These are phyloP conservation scores for Rhadinocentrus ornatus DNA, from an alignment of 2,797 vertebrate species.

Conservation along the genomic window DNA sequence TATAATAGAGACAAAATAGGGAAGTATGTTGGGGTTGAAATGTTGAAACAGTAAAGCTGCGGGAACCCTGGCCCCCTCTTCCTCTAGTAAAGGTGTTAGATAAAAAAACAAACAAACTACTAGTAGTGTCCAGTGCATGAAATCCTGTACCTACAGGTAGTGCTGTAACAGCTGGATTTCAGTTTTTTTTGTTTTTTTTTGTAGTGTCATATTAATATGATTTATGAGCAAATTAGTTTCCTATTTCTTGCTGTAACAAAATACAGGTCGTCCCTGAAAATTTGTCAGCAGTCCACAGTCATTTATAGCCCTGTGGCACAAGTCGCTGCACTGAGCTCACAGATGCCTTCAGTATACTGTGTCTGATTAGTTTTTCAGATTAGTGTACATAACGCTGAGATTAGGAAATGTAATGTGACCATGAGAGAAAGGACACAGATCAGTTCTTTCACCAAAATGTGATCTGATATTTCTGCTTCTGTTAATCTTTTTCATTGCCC, in stretches of 20 bases:
- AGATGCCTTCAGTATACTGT: slow-evolving; percentile 41
- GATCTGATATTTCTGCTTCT: slow-evolving; percentile 2
- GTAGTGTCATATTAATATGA: slow-evolving; percentile 43
- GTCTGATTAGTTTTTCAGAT: slow-evolving; percentile 59
- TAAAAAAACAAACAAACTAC: background rate
- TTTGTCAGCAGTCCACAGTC: slow-evolving; percentile 46
- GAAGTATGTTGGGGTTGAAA: background rate
- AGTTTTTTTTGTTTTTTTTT: background rate
- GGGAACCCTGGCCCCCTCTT: background rate
- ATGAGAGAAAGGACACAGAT: background rate
- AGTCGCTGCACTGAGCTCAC: slow-evolving; percentile 20
- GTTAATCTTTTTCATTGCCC: background rate
- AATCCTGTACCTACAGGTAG: background rate
- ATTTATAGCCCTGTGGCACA: slow-evolving; percentile 28
- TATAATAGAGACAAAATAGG: background rate
- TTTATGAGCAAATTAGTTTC: slow-evolving; percentile 40
- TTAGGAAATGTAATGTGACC: slow-evolving; percentile 18
- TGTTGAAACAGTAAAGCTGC: background rate
- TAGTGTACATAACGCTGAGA: slow-evolving; percentile 40
- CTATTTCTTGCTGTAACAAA: slow-evolving; percentile 46
- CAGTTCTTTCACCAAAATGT: slow-evolving; percentile 17
- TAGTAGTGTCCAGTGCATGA: background rate
- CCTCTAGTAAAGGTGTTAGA: background rate
- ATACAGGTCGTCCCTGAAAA: slow-evolving; percentile 15
- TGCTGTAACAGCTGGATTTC: background rate